Evolutionary conservation across 2,797 vertebrate genomes (phyloP), one percentile per base, ranked within the genome.

Genomic region (Halcyon chelicuti): DNA sequence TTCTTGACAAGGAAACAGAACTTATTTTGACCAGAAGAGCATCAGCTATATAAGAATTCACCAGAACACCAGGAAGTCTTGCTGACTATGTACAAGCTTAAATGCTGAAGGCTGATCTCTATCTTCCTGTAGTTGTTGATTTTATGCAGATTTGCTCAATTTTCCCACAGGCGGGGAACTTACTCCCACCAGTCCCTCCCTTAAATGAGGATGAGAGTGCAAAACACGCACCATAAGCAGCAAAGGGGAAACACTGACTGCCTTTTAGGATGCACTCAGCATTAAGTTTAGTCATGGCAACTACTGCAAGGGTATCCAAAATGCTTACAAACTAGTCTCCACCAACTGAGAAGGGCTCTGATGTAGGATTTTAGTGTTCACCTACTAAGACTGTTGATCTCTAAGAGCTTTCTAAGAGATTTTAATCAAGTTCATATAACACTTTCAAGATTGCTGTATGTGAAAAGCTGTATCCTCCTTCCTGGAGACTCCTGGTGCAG

Each of bases 351-450:
- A 86, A 81, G 16, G 26, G 77, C 55, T 92, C 86, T 94, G 55
- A 93, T n/a, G 26, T 7, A 60, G 63, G 52, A 87, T 85, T 86
- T 91, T 4, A 77, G 66, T 7, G 7, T 73, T 83, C 35, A 78
- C 33, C 72, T 61, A 44, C 65, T 57, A 91, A 90, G 75, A 86
- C 55, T 58, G 67, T 31, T 92, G 51, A 90, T 40, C 31, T 87
- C 20, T 31, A 77, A 84, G 67, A 82, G 39, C 40, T 42, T 82
- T 82, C 46, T 63, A 82, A 87, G 40, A 84, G 40, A 84, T n/a
- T 90, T 87, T 70, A 88, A 42, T 90, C 57, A 90, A 85, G 60
- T 70, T 92, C 26, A 85, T 40, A 79, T 58, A 92, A 73, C 67
- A 44, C 42, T 85, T 87, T 79, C 47, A 93, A 88, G 71, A 78